A percentile compares a stretch with the other conserved stretches of the same genome.
phyloP scores from a whole-genome alignment of 2,113 vertebrate species.

The Azemiops feae region DNA sequence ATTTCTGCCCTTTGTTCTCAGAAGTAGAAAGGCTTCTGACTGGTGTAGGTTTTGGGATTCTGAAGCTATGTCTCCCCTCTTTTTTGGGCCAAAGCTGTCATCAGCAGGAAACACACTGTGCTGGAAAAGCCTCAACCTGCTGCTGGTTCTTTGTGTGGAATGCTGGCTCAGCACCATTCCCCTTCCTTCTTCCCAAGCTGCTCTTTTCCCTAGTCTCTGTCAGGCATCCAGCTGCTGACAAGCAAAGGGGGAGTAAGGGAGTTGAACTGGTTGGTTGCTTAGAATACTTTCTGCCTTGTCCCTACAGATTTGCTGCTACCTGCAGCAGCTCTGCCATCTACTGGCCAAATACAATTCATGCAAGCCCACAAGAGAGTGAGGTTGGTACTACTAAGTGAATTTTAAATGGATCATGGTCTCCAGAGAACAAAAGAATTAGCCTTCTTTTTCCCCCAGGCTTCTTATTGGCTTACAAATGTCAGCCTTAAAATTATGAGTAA shows the following conservation, averaged over 20 bases:
- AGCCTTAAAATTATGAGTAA: neutral
- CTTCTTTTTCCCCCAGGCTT: neutral
- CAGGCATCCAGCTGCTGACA: conserved; percentile 24
- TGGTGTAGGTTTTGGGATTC: neutral
- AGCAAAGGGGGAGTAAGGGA: neutral
- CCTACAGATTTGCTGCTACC: conserved; percentile 1
- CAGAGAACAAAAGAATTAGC: neutral
- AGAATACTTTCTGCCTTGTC: neutral
- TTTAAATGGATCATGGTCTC: neutral
- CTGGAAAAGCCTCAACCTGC: conserved; percentile 4
- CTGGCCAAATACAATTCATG: neutral
- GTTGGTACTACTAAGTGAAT: neutral
- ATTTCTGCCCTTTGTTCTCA: neutral
- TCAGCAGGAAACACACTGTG: neutral
- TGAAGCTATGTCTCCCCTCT: neutral
- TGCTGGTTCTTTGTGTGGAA: neutral
- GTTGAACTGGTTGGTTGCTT: neutral
- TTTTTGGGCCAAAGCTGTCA: neutral
- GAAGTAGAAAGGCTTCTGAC: neutral
- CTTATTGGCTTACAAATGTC: neutral
- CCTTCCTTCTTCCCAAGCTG: conserved; percentile 2
- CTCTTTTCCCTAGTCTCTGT: neutral
- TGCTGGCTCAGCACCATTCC: conserved; percentile 21
- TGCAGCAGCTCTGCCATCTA: conserved; percentile 26
- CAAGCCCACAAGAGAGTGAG: neutral